These are phyloP conservation scores for Polypedilum vanderplanki DNA, from an alignment of 1,140 invertebrate genomes.

Conservation along the genomic window DNA sequence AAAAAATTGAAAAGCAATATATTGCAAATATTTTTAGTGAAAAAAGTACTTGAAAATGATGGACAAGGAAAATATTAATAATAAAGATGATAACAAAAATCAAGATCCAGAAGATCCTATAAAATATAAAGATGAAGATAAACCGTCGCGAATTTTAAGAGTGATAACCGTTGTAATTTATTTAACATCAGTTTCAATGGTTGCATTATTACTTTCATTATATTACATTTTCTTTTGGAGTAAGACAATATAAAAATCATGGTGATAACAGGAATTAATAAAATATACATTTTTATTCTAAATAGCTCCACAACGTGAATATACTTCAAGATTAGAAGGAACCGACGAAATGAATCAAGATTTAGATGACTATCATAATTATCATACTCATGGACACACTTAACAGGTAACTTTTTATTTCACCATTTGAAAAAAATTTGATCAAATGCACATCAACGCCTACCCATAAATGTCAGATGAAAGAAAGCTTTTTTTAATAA, in stretches of 20 bases:
- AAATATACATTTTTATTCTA: conserved; percentile 33
- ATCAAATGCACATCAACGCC: too few species aligned
- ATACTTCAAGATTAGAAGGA: neutral
- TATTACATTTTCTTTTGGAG: conserved; percentile 80
- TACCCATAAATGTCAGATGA: too few species aligned
- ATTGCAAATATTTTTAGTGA: too few species aligned
- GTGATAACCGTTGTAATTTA: conserved; percentile 73
- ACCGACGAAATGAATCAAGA: neutral
- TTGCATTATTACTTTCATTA: conserved; percentile 66
- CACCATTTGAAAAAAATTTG: too few species aligned
- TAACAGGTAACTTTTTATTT: neutral
- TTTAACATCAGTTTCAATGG: conserved; percentile 69
- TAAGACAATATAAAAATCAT: conserved; percentile 42
- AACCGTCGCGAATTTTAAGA: conserved; percentile 52
- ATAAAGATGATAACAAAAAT: neutral
- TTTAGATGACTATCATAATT: neutral
- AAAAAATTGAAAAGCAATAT: too few species aligned
- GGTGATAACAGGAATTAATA: neutral
- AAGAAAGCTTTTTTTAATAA: too few species aligned
- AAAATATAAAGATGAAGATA: neutral
- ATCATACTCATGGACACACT: neutral
- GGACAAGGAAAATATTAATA: too few species aligned
- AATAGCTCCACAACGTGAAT: neutral
- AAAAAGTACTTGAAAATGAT: too few species aligned
- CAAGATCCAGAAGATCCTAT: conserved; percentile 23